Percentiles rank a stretch among this genome's conserved stretches.
phyloP scores from a whole-genome alignment of 2,888 invertebrate species.

The Agonopterix alstromeriana region DNA sequence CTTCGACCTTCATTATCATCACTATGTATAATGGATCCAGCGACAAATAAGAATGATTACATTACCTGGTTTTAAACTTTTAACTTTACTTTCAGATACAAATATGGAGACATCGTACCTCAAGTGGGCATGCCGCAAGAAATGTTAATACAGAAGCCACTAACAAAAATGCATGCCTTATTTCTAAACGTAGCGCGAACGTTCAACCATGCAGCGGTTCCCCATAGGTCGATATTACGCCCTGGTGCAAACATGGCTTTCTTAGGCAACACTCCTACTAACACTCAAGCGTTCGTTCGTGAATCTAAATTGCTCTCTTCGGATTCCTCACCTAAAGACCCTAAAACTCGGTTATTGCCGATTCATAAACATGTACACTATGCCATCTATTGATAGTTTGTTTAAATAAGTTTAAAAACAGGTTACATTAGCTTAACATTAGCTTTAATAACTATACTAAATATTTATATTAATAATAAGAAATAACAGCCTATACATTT shows the following conservation, averaged over 20 bases:
- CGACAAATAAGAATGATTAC: not conserved
- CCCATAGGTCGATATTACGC: constrained; percentile 10
- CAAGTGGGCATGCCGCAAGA: not conserved
- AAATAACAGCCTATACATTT: no score
- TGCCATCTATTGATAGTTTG: not conserved
- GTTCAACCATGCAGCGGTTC: constrained; percentile 13
- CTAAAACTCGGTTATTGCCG: constrained; percentile 1
- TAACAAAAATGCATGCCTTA: constrained; percentile 14
- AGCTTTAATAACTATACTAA: no score
- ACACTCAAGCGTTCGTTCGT: not conserved
- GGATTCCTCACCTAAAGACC: not conserved
- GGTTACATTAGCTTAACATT: no score
- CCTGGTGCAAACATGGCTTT: not conserved
- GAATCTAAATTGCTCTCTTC: not conserved
- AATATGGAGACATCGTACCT: not conserved
- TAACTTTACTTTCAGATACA: not conserved
- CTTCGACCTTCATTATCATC: no score
- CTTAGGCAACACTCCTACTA: not conserved
- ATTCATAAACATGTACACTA: constrained; percentile 3
- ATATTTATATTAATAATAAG: no score
- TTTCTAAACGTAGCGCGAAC: constrained; percentile 19
- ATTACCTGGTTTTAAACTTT: not conserved
- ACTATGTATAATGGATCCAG: no score
- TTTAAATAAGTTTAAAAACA: not conserved
- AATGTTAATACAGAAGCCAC: not conserved